Percentiles rank a stretch among this genome's conserved stretches.
Conservation (phyloP, 2,888 invertebrate species). For the Calameuta idolon region DNA sequence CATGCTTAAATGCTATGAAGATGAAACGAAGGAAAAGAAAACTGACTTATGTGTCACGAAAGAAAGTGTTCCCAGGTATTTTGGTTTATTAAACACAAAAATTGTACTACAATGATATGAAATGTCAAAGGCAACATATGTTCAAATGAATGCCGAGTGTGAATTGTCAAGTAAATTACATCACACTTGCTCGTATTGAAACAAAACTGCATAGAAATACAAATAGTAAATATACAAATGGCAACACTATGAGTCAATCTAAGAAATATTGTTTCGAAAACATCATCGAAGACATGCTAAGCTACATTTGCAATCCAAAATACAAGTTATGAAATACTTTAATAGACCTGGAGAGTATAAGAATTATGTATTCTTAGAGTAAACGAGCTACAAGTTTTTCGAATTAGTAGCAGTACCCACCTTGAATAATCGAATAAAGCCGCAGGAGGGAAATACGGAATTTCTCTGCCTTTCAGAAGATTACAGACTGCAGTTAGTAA, state of each 20-base stretch:
- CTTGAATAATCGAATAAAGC: slow-evolving; percentile 47
- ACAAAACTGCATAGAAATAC: neutral
- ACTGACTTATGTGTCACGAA: neutral
- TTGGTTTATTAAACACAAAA: neutral
- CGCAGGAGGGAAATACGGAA: slow-evolving; percentile 39
- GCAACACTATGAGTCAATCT: neutral
- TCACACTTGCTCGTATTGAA: no score
- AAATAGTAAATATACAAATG: neutral
- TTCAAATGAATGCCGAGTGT: no score
- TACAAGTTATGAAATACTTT: neutral
- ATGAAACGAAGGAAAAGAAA: neutral
- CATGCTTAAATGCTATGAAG: neutral
- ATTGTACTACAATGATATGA: no score
- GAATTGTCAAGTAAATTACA: no score
- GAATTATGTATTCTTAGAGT: neutral
- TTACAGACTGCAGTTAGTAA: neutral
- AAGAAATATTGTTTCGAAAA: neutral
- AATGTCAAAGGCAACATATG: no score
- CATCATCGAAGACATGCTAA: neutral
- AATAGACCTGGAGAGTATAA: neutral
- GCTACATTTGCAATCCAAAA: neutral
- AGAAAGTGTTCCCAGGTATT: neutral
- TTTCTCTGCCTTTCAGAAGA: slow-evolving; percentile 16
- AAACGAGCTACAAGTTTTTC: neutral
- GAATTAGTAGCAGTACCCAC: slow-evolving; percentile 27